Base-by-base conservation (phyloP, 92 coral and sea anemone genomes). In the Porites cylindrica region DNA sequence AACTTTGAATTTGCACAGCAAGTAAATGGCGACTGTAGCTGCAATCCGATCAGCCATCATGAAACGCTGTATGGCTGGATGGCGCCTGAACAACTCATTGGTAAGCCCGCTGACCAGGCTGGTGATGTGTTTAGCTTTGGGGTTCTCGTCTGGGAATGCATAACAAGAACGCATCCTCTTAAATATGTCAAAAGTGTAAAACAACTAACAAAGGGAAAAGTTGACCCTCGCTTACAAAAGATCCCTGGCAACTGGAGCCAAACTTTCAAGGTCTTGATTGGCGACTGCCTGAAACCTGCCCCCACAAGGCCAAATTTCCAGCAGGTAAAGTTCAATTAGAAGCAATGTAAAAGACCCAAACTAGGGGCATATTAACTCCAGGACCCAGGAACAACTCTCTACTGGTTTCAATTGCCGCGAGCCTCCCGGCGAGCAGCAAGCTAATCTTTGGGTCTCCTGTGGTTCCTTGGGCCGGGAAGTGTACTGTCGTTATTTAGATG, bases 51-150 rank as follows among this genome's bases (percentile, higher is more conserved):
- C 82, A 91, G 99, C 72, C 99, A 96, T 79, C 88, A 84, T 81
- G 79, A 80, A 75, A 77, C 83, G 17, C 89, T 96, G 12, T 94
- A 93, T 43, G 94, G 92, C 19, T 93, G 92, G 93, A 96, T 96
- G 99, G 99, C 99, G 60, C 99, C 99, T 10, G 99, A 96, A 66
- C 99, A 96, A 80, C 82, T 96, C 51, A 70, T 78, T 72, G 99
- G 99, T 19, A 88, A 77, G 43, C 86, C 96, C 17, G 97, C 97
- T 70, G 98, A 96, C 91, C 87, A 88, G 74, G 84, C 80, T 18
- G 87, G 99, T 29, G 99, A 96, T 75, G 98, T 95, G 52, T 96
- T 89, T 77, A 91, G 97, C 75, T 91, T 90, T 70, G 99, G 98
- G 19, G 72, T 96, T 70, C 76, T 90, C 8, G 84, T 96, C 11